A percentile compares a stretch with the other conserved stretches of the same genome.
Evolutionary conservation across 2,113 vertebrate species (phyloP).

Genomic region (Todiramphus chloris): DNA sequence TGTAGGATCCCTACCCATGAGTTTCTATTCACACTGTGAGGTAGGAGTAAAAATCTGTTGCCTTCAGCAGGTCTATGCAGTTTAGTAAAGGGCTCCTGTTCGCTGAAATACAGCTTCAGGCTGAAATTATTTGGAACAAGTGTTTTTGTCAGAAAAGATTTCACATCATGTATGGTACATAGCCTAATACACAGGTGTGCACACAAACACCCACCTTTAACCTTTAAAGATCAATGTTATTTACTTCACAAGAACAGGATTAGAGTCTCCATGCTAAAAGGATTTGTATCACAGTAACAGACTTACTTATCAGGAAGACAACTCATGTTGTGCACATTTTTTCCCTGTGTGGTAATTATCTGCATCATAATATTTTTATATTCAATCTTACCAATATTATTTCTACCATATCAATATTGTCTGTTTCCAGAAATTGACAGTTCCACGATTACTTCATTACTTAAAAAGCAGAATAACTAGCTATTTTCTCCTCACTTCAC

Average conservation of each 20-base stretch:
- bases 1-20: accelerated
- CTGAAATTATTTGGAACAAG: background rate
- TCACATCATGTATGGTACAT: background rate
- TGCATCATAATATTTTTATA: background rate
- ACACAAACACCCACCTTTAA: background rate
- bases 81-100: background rate
- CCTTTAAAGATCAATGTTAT: background rate
- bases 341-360: background rate
- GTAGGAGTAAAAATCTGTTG: background rate
- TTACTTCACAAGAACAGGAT: background rate
- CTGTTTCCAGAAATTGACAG: background rate
- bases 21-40: background rate
- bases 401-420: background rate
- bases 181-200: background rate
- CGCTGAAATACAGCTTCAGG: background rate
- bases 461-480: background rate
- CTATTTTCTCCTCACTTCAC: background rate
- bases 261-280: background rate
- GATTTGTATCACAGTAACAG: background rate
- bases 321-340: background rate
- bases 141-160: background rate
- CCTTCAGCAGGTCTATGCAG: background rate
- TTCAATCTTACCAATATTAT: background rate
- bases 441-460: background rate
- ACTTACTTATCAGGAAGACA: background rate